phyloP scores from a whole-genome alignment of 1,140 invertebrate species.

The Caenorhabditis tropicalis region DNA sequence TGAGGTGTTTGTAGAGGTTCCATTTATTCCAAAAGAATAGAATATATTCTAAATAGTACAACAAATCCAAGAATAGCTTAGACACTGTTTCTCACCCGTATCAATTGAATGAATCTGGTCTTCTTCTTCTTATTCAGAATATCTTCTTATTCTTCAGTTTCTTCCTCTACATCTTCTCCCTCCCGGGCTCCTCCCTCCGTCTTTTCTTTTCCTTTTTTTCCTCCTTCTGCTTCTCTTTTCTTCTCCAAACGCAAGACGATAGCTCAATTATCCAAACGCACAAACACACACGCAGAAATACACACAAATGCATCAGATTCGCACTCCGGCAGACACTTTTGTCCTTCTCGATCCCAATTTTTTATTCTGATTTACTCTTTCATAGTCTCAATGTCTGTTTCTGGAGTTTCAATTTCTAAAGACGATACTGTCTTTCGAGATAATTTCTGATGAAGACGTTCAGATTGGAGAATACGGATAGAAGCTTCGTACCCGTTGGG shows the following conservation, averaged over 20 bases:
- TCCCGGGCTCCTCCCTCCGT: neutral
- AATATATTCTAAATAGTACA: too few relatives aligned
- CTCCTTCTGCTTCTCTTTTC: neutral
- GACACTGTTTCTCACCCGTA: constrained; percentile 19
- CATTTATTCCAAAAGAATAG: too few relatives aligned
- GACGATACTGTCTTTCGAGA: too few relatives aligned
- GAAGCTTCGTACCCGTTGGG: too few relatives aligned
- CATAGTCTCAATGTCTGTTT: neutral
- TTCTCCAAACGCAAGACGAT: constrained; percentile 31
- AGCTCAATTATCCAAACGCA: constrained; percentile 37
- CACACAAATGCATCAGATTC: neutral
- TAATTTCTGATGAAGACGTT: too few relatives aligned
- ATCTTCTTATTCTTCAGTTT: neutral
- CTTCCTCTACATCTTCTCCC: neutral
- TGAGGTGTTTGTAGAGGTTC: too few relatives aligned
- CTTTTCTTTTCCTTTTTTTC: neutral
- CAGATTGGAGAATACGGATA: too few relatives aligned
- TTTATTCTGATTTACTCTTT: neutral
- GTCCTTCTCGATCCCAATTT: neutral
- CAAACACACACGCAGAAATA: neutral
- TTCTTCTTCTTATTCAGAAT: neutral
- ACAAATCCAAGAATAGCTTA: too few relatives aligned
- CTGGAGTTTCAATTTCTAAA: too few relatives aligned
- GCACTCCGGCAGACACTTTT: constrained; percentile 21
- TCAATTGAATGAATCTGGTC: constrained; percentile 30